phyloP scores from a whole-genome alignment of 2,113 vertebrate species.

The Thinocorus orbignyianus region DNA sequence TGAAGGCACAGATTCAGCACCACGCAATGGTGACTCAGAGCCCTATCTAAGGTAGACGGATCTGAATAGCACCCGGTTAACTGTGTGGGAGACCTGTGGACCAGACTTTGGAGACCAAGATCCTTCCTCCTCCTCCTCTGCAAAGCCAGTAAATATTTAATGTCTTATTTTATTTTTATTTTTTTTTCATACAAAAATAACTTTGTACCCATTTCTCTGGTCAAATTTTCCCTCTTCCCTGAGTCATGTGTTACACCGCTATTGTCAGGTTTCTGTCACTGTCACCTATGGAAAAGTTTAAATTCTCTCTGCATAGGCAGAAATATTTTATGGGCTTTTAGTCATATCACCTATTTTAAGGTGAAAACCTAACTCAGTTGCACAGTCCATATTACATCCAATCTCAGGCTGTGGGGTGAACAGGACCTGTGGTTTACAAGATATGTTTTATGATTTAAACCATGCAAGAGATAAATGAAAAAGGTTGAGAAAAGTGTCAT shows the following conservation, averaged over 20 bases:
- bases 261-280: background rate
- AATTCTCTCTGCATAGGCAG: background rate
- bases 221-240: background rate
- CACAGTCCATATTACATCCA: background rate
- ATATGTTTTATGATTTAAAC: background rate
- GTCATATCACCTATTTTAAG: background rate
- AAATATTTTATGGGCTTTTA: background rate
- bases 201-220: background rate
- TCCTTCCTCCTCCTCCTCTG: background rate
- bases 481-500: background rate
- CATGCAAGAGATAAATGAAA: background rate
- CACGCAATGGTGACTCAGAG: conserved; percentile 1
- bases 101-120: background rate
- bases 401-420: background rate
- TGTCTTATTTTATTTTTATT: background rate
- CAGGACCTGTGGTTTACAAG: background rate
- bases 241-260: background rate
- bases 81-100: background rate
- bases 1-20: background rate
- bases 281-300: background rate
- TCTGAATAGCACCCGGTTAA: background rate
- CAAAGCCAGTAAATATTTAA: background rate
- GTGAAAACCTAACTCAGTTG: background rate
- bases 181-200: background rate
- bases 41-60: background rate